These are phyloP conservation scores for Seriola rivoliana DNA, from an alignment of 2,113 vertebrate species.

Conservation along the genomic window DNA sequence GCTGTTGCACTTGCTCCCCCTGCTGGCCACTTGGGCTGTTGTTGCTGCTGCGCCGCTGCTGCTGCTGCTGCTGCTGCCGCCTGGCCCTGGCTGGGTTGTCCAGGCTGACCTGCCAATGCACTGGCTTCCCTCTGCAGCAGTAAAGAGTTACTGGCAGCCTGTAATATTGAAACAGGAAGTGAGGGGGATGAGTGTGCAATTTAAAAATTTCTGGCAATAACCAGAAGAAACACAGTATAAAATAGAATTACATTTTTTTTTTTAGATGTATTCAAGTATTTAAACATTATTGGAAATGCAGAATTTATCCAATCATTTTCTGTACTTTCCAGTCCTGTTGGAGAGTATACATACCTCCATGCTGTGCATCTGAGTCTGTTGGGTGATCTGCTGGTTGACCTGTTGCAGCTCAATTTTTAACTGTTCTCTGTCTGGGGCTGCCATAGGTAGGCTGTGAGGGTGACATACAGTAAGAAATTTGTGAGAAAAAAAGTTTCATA, in stretches of 20 bases:
- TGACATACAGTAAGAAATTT: background rate
- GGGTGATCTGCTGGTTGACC: constrained; percentile 97
- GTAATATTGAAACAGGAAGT: constrained; percentile 72
- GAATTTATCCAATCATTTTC: background rate
- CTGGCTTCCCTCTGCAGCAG: constrained; percentile 93
- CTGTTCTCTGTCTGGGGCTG: constrained; percentile 91
- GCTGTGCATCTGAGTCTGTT: constrained; percentile 94
- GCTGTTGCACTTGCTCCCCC: constrained; percentile 81
- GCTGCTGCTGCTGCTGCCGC: constrained; percentile 72
- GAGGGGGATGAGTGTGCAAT: constrained; percentile 20
- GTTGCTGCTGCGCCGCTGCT: constrained; percentile 69
- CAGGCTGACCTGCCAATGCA: constrained; percentile 86
- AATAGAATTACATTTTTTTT: background rate
- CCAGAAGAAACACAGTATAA: background rate
- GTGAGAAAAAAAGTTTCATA: background rate
- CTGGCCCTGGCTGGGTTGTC: constrained; percentile 67
- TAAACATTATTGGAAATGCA: background rate
- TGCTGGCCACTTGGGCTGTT: constrained; percentile 91
- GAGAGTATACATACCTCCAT: constrained; percentile 87
- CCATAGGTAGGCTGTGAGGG: constrained; percentile 84
- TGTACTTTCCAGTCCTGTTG: background rate
- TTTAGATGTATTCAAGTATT: background rate
- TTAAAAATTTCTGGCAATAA: constrained; percentile 7
- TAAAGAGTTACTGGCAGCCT: constrained; percentile 93
- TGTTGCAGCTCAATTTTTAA: constrained; percentile 97